Conservation (phyloP, 2,113 vertebrate species). For the Engystomops pustulosus region DNA sequence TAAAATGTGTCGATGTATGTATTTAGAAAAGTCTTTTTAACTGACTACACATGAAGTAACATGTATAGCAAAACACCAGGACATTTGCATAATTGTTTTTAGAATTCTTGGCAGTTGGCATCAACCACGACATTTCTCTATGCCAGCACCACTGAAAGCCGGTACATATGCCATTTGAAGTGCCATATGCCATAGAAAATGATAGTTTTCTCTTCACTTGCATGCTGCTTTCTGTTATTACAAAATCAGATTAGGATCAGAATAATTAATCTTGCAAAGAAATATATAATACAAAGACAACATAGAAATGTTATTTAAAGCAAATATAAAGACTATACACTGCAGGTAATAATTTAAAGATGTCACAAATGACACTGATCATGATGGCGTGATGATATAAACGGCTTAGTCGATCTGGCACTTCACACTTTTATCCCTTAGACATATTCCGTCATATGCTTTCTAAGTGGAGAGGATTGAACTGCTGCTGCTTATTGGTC, state of each 20-base stretch:
- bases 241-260: constrained; percentile 55
- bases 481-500: background rate
- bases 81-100: constrained; percentile 95
- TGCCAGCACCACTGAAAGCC: constrained; percentile 99
- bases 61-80: constrained; percentile 91
- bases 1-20: background rate
- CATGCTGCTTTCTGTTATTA: constrained; percentile 57
- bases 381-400: background rate
- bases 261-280: constrained; percentile 54
- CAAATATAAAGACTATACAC: constrained; percentile 1
- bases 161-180: constrained; percentile 99
- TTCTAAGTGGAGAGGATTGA: background rate
- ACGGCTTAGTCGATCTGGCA: background rate
- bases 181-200: constrained; percentile 98
- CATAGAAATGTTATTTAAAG: constrained; percentile 13
- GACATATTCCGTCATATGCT: background rate
- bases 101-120: constrained; percentile 92
- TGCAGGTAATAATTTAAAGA: background rate
- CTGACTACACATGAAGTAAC: constrained; percentile 30
- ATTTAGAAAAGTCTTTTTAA: background rate
- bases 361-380: background rate
- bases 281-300: constrained; percentile 35
- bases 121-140: constrained; percentile 91
- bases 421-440: background rate
- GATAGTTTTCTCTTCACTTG: constrained; percentile 72